phyloP scores from a whole-genome alignment of 1,140 invertebrate species.

The Tenebrio molitor region DNA sequence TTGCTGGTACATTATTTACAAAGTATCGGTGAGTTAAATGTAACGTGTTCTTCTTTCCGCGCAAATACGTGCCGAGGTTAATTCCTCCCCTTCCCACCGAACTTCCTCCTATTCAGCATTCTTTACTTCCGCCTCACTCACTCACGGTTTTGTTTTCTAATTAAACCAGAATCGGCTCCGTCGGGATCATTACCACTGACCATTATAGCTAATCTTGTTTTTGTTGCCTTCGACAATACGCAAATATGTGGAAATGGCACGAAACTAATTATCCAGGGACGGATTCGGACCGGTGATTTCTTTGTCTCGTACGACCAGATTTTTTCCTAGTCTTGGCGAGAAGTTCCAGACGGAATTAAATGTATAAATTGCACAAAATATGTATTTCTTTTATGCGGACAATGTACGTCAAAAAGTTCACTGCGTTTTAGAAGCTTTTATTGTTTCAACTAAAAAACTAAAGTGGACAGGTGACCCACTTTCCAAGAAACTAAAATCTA shows the following conservation, averaged over 20 bases:
- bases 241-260: constrained; percentile 25
- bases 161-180: constrained; percentile 41
- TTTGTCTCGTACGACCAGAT: too few species aligned
- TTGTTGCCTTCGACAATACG: constrained; percentile 9
- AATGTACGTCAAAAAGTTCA: too few species aligned
- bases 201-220: constrained; percentile 26
- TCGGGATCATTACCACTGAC: constrained; percentile 13
- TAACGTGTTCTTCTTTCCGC: constrained; percentile 52
- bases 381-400: too few species aligned
- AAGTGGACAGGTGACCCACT: too few species aligned
- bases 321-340: too few species aligned
- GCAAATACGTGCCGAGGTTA: constrained; percentile 48
- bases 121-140: constrained; percentile 49
- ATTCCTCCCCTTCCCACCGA: constrained; percentile 41
- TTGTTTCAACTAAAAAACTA: too few species aligned
- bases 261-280: constrained; percentile 5
- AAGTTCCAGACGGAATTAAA: too few species aligned
- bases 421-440: too few species aligned
- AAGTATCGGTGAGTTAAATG: constrained; percentile 54
- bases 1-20: constrained; percentile 52
- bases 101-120: constrained; percentile 49
- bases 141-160: constrained; percentile 45
- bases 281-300: too few species aligned
- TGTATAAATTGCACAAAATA: too few species aligned
- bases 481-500: too few species aligned